A percentile compares a stretch with the other conserved stretches of the same genome.
phyloP scores from a whole-genome alignment of 2,888 invertebrate species.

The Callosobruchus maculatus region DNA sequence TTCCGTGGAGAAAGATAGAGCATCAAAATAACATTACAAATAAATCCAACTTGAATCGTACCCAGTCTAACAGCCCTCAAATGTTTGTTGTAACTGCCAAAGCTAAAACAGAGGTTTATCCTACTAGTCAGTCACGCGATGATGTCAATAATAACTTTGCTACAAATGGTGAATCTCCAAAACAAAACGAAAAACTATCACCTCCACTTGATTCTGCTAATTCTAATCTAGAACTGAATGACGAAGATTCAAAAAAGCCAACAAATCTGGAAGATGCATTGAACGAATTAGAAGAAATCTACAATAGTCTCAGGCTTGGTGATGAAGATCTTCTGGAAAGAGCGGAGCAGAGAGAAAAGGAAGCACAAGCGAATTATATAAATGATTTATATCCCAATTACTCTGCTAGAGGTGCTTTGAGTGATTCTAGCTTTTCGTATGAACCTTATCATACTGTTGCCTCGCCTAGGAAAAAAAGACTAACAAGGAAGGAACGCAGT shows the following conservation, averaged over 20 bases:
- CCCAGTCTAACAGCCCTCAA: constrained; percentile 34
- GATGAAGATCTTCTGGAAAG: constrained; percentile 79
- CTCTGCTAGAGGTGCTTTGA: constrained; percentile 40
- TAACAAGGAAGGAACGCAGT: constrained; percentile 48
- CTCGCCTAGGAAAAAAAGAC: constrained; percentile 36
- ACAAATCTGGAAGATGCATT: constrained; percentile 84
- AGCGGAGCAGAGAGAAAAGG: constrained; percentile 68
- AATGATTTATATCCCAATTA: constrained; percentile 28
- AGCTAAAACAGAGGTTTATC: constrained; percentile 43
- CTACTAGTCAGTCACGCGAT: constrained; percentile 34
- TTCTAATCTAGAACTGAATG: constrained; percentile 11
- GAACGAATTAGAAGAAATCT: constrained; percentile 86
- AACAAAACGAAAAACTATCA: constrained; percentile 9
- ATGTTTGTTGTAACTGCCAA: constrained; percentile 45
- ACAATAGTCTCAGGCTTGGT: constrained; percentile 79
- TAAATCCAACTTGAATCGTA: constrained; percentile 17
- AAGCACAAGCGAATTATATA: constrained; percentile 30
- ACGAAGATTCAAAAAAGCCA: constrained; percentile 57
- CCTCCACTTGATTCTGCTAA: background rate
- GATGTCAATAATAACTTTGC: constrained; percentile 20
- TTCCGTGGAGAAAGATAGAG: constrained; percentile 64
- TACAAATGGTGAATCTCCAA: constrained; percentile 14
- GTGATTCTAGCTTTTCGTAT: constrained; percentile 47
- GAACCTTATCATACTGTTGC: constrained; percentile 42
- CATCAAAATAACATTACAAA: constrained; percentile 13